A percentile compares a stretch with the other conserved stretches of the same genome.
phyloP scores from a whole-genome alignment of 2,113 vertebrate species.

The Etheostoma cragini region DNA sequence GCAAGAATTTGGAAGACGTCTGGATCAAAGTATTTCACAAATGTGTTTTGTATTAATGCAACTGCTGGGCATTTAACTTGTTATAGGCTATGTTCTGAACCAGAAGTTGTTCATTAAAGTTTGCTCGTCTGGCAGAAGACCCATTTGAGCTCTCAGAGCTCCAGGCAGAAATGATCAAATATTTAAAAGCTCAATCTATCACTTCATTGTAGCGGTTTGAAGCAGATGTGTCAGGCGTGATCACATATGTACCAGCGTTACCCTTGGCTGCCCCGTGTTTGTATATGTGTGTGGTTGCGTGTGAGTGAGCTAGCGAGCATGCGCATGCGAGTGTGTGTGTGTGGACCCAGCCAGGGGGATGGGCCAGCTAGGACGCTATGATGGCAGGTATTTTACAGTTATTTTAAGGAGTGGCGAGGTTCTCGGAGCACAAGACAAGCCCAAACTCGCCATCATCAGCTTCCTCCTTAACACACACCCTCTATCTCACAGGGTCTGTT shows the following conservation, averaged over 20 bases:
- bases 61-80: conserved; percentile 2
- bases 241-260: conserved; percentile 28
- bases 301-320: conserved; percentile 5
- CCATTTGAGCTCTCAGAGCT: neutral
- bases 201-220: neutral
- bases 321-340: conserved; percentile 17
- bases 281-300: conserved; percentile 14
- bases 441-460: conserved; percentile 56
- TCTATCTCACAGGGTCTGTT: neutral
- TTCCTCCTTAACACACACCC: conserved; percentile 1
- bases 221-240: neutral
- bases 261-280: neutral
- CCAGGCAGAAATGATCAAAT: conserved; percentile 14
- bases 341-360: conserved; percentile 48
- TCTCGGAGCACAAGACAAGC: conserved; percentile 61
- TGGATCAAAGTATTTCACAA: neutral
- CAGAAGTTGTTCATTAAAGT: conserved; percentile 20
- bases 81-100: neutral
- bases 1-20: neutral
- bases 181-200: neutral
- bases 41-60: conserved; percentile 30
- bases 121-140: neutral
- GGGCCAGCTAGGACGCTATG: conserved; percentile 11
- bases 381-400: conserved; percentile 64
- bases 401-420: conserved; percentile 79